These are phyloP conservation scores for Pachliopta kotzebuea DNA, from an alignment of 2,888 invertebrate genomes.

Conservation along the genomic window DNA sequence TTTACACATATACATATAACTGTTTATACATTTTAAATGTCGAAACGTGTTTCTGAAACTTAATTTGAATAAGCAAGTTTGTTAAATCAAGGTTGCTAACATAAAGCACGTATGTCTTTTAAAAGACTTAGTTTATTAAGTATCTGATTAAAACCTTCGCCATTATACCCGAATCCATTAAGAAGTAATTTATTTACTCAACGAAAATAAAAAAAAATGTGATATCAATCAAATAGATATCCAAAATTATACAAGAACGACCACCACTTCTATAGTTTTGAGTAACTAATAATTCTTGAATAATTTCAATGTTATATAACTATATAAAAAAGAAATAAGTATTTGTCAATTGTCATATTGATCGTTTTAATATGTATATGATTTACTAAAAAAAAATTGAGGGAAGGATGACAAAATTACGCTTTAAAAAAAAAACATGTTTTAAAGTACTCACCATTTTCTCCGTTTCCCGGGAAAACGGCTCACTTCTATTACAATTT, in stretches of 20 bases:
- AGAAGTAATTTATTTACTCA: too few relatives aligned
- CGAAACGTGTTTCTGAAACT: slow-evolving; percentile 17
- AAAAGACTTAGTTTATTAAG: background rate
- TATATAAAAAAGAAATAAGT: background rate
- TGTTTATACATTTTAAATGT: slow-evolving; percentile 12
- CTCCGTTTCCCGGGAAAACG: slow-evolving; percentile 44
- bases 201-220: background rate
- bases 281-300: background rate
- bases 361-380: too few relatives aligned
- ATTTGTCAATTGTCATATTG: too few relatives aligned
- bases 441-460: slow-evolving; percentile 62
- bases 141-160: too few relatives aligned
- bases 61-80: slow-evolving; percentile 12
- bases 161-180: too few relatives aligned
- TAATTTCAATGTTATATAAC: slow-evolving; percentile 6
- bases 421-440: background rate
- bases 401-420: background rate
- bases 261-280: too few relatives aligned
- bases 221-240: slow-evolving; percentile 5
- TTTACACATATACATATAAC: slow-evolving; percentile 14
- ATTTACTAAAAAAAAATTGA: background rate
- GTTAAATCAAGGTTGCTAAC: slow-evolving; percentile 14
- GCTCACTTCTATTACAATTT: slow-evolving; percentile 42
- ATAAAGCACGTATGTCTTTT: background rate
- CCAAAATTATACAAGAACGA: slow-evolving; percentile 19